Conservation (phyloP, 2,888 invertebrate species). For the Herminia tarsipennalis region DNA sequence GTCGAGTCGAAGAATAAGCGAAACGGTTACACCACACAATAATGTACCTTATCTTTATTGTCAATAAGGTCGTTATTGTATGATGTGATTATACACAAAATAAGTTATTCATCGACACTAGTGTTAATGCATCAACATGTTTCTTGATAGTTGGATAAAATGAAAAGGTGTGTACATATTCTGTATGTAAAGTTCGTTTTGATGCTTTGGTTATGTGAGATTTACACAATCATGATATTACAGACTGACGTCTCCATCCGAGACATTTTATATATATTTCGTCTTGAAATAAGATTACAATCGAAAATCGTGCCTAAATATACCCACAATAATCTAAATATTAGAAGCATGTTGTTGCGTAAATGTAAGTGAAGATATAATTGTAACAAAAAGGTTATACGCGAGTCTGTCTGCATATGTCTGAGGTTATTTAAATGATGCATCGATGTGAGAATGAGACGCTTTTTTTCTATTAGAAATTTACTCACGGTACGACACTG, state of each 20-base stretch:
- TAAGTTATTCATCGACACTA: constrained; percentile 34
- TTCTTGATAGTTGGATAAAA: constrained; percentile 50
- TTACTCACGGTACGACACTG: constrained; percentile 56
- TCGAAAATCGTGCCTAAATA: constrained; percentile 34
- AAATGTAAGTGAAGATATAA: constrained; percentile 48
- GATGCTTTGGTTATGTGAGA: constrained; percentile 14
- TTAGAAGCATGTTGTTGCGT: constrained; percentile 62
- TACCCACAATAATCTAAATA: constrained; percentile 36
- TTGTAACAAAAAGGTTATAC: constrained; percentile 49
- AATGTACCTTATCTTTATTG: constrained; percentile 22
- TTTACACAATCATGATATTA: constrained; percentile 6
- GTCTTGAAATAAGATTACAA: constrained; percentile 4
- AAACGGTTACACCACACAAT: constrained; percentile 18
- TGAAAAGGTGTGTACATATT: constrained; percentile 29
- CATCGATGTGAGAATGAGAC: constrained; percentile 73
- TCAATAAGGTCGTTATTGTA: constrained; percentile 25
- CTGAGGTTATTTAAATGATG: constrained; percentile 60
- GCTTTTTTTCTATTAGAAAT: constrained; percentile 73
- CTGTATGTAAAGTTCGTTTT: constrained; percentile 34
- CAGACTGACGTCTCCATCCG: constrained; percentile 3
- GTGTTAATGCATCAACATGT: constrained; percentile 56
- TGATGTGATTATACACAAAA: constrained; percentile 24
- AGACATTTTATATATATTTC: constrained; percentile 9
- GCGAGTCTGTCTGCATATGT: constrained; percentile 60
- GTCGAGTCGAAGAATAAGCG: constrained; percentile 40